These are phyloP conservation scores for Diglossa cyanea DNA, from an alignment of 2,797 vertebrate genomes.

Conservation along the genomic window DNA sequence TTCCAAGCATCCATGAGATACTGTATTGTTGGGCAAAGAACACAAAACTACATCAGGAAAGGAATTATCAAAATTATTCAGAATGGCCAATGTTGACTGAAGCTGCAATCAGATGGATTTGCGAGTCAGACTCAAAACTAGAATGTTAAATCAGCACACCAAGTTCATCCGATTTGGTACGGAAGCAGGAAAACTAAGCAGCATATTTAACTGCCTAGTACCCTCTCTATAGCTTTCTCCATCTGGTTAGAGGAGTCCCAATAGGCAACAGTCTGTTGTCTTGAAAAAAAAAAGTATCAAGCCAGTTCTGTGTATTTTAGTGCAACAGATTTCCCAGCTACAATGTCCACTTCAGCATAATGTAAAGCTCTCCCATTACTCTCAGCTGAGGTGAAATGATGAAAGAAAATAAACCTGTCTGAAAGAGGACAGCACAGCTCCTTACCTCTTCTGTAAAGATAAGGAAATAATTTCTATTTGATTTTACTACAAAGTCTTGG, in stretches of 20 bases:
- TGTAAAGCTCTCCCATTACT: not conserved
- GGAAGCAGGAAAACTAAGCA: not conserved
- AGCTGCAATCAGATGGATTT: not conserved
- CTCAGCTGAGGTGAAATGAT: not conserved
- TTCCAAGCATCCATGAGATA: not conserved
- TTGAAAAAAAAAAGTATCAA: not conserved
- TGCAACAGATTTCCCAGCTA: not conserved
- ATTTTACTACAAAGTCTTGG: not conserved
- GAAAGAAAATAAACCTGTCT: not conserved
- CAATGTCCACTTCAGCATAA: not conserved
- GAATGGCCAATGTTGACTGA: not conserved
- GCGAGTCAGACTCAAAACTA: not conserved
- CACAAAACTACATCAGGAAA: not conserved
- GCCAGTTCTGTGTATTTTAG: not conserved
- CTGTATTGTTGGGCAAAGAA: not conserved
- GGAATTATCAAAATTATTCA: not conserved
- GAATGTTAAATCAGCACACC: not conserved
- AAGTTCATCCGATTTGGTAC: not conserved
- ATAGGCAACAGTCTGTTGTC: not conserved
- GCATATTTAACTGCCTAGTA: not conserved
- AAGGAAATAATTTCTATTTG: not conserved
- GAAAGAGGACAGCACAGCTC: not conserved
- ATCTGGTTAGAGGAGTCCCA: not conserved
- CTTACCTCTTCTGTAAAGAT: not conserved
- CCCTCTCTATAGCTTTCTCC: not conserved